These are phyloP conservation scores for Nesometra sesokonis DNA, from an alignment of 35 echinoderm and acorn worm genomes.

Conservation along the genomic window DNA sequence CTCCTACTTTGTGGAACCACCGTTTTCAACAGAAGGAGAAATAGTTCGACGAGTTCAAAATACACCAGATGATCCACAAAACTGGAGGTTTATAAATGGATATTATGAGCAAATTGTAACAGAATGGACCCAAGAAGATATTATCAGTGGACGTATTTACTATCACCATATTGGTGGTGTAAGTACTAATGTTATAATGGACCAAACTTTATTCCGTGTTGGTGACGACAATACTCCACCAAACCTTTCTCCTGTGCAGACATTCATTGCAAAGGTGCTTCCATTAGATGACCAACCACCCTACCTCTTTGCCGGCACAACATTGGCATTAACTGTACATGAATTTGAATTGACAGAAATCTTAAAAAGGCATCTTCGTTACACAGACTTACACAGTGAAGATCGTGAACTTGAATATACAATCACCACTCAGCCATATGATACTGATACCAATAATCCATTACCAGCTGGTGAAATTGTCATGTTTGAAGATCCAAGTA, in stretches of 20 bases:
- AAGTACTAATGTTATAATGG: slow-evolving; percentile 54
- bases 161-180: slow-evolving; percentile 79
- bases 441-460: slow-evolving; percentile 39
- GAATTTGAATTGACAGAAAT: slow-evolving; percentile 77
- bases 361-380: slow-evolving; percentile 52
- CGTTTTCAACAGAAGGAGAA: slow-evolving; percentile 50
- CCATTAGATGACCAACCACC: slow-evolving; percentile 89
- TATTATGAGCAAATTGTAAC: slow-evolving; percentile 64
- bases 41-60: slow-evolving; percentile 44
- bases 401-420: slow-evolving; percentile 77
- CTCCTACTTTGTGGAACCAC: slow-evolving; percentile 70
- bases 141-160: slow-evolving; percentile 36
- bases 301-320: slow-evolving; percentile 61
- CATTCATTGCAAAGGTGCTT: slow-evolving; percentile 73
- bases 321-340: slow-evolving; percentile 52
- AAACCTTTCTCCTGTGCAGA: slow-evolving; percentile 68
- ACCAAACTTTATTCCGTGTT: slow-evolving; percentile 78
- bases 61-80: slow-evolving; percentile 72
- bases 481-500: slow-evolving; percentile 57
- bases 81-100: slow-evolving; percentile 48
- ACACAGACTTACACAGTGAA: slow-evolving; percentile 85
- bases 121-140: slow-evolving; percentile 66
- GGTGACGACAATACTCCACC: slow-evolving; percentile 60
- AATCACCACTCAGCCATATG: slow-evolving; percentile 52
- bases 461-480: slow-evolving; percentile 88